These are phyloP conservation scores for Myiotriccus ornatus DNA, from an alignment of 2,797 vertebrate genomes.

Conservation along the genomic window DNA sequence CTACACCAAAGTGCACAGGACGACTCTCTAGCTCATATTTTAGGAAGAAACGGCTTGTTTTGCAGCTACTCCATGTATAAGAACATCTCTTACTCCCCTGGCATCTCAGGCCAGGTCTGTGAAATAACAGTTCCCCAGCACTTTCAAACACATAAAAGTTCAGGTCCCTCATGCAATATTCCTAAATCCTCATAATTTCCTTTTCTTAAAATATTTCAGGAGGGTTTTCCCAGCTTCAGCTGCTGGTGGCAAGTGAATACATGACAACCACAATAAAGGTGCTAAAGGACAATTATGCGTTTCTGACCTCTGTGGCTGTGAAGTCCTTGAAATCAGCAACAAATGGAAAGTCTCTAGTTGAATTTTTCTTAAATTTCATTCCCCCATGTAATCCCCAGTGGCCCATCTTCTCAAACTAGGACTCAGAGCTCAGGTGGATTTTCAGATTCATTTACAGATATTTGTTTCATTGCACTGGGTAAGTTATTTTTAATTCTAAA, in stretches of 20 bases:
- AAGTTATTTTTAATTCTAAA: neutral
- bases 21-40: neutral
- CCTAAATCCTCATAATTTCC: neutral
- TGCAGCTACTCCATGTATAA: neutral
- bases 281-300: neutral
- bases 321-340: constrained; percentile 10
- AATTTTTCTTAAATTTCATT: neutral
- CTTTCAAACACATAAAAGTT: neutral
- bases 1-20: neutral
- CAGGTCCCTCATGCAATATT: neutral
- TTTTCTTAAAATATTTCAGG: neutral
- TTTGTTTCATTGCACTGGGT: neutral
- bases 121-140: neutral
- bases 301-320: neutral
- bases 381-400: neutral
- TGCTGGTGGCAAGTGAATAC: neutral
- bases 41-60: neutral
- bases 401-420: neutral
- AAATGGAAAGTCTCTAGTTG: neutral
- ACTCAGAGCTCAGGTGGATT: neutral
- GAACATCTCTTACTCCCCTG: neutral
- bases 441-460: neutral
- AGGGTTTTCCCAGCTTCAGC: neutral
- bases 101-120: neutral
- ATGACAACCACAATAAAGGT: neutral